Evolutionary conservation across 2,888 invertebrate genomes (phyloP).

Genomic region (Brenthis hecate): DNA sequence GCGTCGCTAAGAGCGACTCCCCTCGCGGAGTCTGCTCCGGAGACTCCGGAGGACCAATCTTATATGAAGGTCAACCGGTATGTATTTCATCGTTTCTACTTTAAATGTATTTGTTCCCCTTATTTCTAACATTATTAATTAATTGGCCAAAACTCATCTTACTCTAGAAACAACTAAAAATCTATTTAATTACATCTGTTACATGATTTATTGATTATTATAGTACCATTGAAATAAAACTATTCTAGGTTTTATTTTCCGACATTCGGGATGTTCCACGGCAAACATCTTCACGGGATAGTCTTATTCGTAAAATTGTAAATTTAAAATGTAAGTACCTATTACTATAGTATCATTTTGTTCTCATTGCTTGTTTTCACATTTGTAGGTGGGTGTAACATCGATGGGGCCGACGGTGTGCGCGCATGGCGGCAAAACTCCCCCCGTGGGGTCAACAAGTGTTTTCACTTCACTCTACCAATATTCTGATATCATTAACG

Average conservation of each 20-base stretch:
- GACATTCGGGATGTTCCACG: too few species aligned
- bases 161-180: too few species aligned
- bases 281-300: too few species aligned
- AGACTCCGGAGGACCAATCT: conserved; percentile 70
- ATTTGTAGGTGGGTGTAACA: conserved; percentile 57
- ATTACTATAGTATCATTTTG: not conserved
- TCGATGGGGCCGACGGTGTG: conserved; percentile 68
- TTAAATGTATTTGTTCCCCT: too few species aligned
- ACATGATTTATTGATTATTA: too few species aligned
- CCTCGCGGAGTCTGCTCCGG: conserved; percentile 67
- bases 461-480: conserved; percentile 64
- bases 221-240: too few species aligned
- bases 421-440: conserved; percentile 38
- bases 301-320: too few species aligned
- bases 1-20: conserved; percentile 36
- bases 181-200: too few species aligned
- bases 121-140: too few species aligned
- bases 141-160: too few species aligned
- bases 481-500: conserved; percentile 60
- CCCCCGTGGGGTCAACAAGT: conserved; percentile 52
- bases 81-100: conserved; percentile 1
- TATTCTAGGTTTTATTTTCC: too few species aligned
- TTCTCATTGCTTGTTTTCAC: not conserved
- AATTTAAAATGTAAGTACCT: not conserved
- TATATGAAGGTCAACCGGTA: conserved; percentile 47